Conservation (phyloP, 1,140 invertebrate genomes). For the Acromyrmex heyeri region DNA sequence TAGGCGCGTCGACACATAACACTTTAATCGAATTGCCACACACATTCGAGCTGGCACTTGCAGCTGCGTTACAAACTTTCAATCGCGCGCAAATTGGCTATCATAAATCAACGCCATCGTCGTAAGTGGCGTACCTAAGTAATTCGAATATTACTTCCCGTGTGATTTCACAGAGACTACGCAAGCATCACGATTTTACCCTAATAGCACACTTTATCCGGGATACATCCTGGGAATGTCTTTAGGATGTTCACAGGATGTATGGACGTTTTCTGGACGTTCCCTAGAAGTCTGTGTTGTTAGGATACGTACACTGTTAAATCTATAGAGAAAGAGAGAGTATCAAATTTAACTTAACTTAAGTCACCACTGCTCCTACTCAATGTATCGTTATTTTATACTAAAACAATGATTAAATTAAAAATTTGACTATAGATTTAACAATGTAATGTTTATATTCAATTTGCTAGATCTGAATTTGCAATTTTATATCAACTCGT, state of each 20-base stretch:
- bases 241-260: no score
- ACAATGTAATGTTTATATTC: neutral
- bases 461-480: neutral
- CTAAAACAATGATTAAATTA: no score
- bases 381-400: no score
- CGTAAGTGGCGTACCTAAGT: conserved; percentile 18
- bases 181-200: neutral
- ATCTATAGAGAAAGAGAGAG: no score
- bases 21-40: conserved; percentile 63
- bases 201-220: no score
- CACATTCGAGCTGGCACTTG: neutral
- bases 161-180: neutral
- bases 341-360: no score
- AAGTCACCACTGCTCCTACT: no score
- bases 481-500: neutral
- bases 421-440: no score
- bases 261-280: no score
- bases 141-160: neutral
- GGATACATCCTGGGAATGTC: no score
- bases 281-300: no score
- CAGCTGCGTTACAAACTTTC: conserved; percentile 42
- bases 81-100: conserved; percentile 31
- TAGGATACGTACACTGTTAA: no score
- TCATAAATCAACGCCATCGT: conserved; percentile 11
- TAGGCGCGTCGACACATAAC: conserved; percentile 64